A percentile compares a stretch with the other conserved stretches of the same genome.
Conservation (phyloP, 92 coral and sea anemone species). For the Heliopora coerulea region DNA sequence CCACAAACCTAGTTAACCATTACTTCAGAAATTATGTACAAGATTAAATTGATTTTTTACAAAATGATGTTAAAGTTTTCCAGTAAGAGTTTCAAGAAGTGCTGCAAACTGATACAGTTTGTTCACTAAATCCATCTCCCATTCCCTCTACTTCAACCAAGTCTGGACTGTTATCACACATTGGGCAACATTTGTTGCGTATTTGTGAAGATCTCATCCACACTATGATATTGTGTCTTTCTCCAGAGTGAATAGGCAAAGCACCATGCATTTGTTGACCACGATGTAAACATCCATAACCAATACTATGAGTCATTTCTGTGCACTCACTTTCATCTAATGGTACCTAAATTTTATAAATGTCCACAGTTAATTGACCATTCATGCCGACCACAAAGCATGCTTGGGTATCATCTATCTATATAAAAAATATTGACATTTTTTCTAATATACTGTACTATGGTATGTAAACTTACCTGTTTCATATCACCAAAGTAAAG, state of each 20-base stretch:
- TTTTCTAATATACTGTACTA: no score
- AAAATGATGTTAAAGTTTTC: no score
- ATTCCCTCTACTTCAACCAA: constrained; percentile 59
- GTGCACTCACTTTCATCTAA: constrained; percentile 69
- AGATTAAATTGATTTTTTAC: no score
- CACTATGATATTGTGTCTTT: constrained; percentile 76
- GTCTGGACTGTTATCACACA: constrained; percentile 72
- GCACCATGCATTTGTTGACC: constrained; percentile 99
- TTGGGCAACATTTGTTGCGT: constrained; percentile 81
- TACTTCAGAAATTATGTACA: no score
- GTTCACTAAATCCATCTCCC: constrained; percentile 80
- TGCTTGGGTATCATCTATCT: no score
- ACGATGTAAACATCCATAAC: constrained; percentile 76
- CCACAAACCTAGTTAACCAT: no score
- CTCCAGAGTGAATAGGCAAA: constrained; percentile 73
- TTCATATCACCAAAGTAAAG: constrained; percentile 94
- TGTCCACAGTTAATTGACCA: no score
- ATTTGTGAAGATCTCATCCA: constrained; percentile 92
- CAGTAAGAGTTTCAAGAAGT: constrained; percentile 19
- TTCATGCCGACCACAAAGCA: no score
- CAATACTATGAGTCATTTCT: constrained; percentile 61
- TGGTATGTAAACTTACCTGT: constrained; percentile 53
- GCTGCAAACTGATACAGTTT: constrained; percentile 17
- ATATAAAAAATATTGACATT: no score
- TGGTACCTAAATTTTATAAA: constrained; percentile 55